These are phyloP conservation scores for Papilio helenus DNA, from an alignment of 1,140 invertebrate species.

Conservation along the genomic window DNA sequence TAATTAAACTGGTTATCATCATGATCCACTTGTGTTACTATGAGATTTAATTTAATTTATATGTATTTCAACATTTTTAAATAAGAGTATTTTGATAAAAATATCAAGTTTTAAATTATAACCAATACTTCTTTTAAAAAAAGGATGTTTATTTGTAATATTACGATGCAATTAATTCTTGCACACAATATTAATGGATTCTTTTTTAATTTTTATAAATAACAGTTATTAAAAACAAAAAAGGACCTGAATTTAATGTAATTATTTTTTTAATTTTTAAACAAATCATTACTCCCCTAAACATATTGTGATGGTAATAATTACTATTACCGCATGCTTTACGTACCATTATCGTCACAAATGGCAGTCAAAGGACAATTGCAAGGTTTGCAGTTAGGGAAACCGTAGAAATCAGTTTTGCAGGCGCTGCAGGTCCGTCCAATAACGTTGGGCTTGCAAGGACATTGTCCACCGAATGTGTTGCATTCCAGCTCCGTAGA, in stretches of 20 bases:
- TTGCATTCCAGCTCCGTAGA: constrained; percentile 94
- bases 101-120: no score
- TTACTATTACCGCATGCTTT: neutral
- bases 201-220: no score
- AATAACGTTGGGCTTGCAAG: constrained; percentile 96
- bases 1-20: neutral
- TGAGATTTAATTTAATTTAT: neutral
- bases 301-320: neutral
- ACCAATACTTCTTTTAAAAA: no score
- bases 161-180: no score
- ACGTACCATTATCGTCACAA: constrained; percentile 87
- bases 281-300: no score
- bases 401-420: constrained; percentile 96
- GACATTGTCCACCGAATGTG: constrained; percentile 97
- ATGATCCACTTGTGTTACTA: neutral
- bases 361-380: constrained; percentile 92
- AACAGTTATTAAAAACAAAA: no score
- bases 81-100: no score
- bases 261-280: no score
- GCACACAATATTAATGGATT: no score
- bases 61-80: no score
- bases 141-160: no score
- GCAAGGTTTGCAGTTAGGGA: constrained; percentile 96
- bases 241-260: no score
- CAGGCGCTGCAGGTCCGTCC: constrained; percentile 94